These are phyloP conservation scores for Zaprionus africanus DNA, from an alignment of 1,140 invertebrate genomes.

Conservation along the genomic window DNA sequence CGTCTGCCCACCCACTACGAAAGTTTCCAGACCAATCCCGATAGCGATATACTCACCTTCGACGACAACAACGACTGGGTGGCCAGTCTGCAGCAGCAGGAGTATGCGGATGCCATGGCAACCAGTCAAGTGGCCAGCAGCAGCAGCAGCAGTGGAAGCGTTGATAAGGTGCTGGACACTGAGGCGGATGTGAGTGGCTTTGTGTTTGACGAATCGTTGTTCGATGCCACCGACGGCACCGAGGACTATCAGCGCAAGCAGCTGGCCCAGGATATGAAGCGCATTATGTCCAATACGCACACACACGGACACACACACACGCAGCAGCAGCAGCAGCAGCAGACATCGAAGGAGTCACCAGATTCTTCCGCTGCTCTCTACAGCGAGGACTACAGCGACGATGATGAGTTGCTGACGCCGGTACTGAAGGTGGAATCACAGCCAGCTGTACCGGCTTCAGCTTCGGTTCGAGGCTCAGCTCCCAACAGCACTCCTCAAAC, in stretches of 20 bases:
- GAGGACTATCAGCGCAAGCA: constrained; percentile 80
- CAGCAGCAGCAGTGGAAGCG: neutral
- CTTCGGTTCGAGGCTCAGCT: neutral
- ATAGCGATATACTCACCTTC: constrained; percentile 75
- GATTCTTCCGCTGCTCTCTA: constrained; percentile 10
- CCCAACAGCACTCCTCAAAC: constrained; percentile 61
- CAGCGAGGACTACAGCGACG: constrained; percentile 54
- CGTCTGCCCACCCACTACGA: constrained; percentile 78
- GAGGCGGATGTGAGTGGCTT: constrained; percentile 55
- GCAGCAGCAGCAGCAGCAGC: constrained; percentile 5
- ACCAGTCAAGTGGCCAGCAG: constrained; percentile 34
- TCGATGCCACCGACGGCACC: constrained; percentile 67
- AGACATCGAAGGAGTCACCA: constrained; percentile 7
- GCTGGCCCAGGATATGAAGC: constrained; percentile 80
- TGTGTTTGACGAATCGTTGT: constrained; percentile 73
- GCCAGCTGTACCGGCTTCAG: neutral
- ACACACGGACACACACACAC: constrained; percentile 39
- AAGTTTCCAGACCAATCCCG: constrained; percentile 80
- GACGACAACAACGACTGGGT: constrained; percentile 73
- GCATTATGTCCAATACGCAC: constrained; percentile 80
- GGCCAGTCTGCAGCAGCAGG: constrained; percentile 66
- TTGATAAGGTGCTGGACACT: constrained; percentile 26
- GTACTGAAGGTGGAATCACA: constrained; percentile 39
- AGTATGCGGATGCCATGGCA: constrained; percentile 59
- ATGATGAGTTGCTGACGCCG: constrained; percentile 61